Conservation (phyloP, 2,797 vertebrate species). For the Alca torda region DNA sequence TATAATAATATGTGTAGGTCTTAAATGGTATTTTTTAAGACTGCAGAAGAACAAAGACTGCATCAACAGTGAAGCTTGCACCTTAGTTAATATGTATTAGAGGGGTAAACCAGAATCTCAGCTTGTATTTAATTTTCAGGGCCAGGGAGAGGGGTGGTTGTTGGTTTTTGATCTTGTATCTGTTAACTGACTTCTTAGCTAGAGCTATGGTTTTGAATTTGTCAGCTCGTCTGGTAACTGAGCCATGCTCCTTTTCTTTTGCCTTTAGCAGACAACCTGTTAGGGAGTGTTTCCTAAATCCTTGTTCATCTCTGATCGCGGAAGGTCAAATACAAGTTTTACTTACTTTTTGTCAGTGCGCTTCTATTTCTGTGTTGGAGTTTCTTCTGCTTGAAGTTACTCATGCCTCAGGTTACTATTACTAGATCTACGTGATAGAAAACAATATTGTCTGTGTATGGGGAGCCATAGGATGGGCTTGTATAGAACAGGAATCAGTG, state of each 20-base stretch:
- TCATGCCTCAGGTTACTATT: neutral
- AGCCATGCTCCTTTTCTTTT: neutral
- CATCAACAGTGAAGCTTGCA: neutral
- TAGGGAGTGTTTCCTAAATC: neutral
- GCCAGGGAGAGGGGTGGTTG: fast-evolving
- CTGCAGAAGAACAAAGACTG: neutral
- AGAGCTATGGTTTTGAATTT: neutral
- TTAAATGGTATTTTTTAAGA: neutral
- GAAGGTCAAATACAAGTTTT: neutral
- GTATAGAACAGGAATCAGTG: neutral
- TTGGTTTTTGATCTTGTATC: neutral
- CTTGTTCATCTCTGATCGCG: neutral
- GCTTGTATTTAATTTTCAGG: neutral
- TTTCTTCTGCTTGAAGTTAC: neutral
- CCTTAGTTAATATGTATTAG: neutral
- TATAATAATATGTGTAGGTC: neutral
- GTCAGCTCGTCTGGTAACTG: neutral
- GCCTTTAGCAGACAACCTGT: neutral
- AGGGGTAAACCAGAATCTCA: neutral
- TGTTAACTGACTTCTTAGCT: neutral
- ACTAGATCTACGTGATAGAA: neutral
- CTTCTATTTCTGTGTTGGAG: neutral
- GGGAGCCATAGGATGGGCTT: neutral
- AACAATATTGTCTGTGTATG: neutral
- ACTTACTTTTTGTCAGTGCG: neutral